Evolutionary conservation across 2,888 invertebrate genomes (phyloP).

Genomic region (Taenaris catops): DNA sequence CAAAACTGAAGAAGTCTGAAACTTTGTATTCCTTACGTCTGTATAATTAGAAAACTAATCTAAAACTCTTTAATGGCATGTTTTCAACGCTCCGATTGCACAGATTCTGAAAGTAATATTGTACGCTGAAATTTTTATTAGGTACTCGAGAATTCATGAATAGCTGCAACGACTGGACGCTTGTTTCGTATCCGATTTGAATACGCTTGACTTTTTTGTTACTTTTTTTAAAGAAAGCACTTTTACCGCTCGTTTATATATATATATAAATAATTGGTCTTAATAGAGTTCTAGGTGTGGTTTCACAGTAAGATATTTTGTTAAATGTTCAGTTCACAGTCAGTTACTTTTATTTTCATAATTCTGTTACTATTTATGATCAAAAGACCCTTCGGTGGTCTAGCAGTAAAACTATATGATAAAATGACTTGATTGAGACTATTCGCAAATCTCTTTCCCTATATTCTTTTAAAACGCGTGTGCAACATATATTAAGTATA

Average conservation of each 20-base stretch:
- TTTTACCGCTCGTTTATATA: conserved; percentile 1
- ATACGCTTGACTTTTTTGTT: conserved; percentile 8
- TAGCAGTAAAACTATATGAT: too few relatives aligned
- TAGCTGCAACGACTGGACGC: conserved; percentile 5
- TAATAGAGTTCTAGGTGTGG: conserved; percentile 1
- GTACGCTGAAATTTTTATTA: conserved; percentile 1
- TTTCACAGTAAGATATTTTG: conserved; percentile 6
- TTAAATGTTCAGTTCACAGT: too few relatives aligned
- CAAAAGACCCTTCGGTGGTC: too few relatives aligned
- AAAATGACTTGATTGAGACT: too few relatives aligned
- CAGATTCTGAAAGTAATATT: conserved; percentile 1
- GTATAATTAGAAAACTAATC: conserved; percentile 22
- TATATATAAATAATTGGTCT: conserved; percentile 7
- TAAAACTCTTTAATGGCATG: conserved; percentile 16
- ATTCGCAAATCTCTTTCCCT: too few relatives aligned
- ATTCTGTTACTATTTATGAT: too few relatives aligned
- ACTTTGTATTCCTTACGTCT: conserved; percentile 18
- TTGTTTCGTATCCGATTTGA: conserved; percentile 9
- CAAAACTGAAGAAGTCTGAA: conserved; percentile 15
- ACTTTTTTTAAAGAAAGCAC: conserved; percentile 2
- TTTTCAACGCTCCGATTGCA: conserved; percentile 17
- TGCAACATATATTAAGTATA: too few relatives aligned
- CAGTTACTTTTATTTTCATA: too few relatives aligned
- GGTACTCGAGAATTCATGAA: conserved; percentile 6
- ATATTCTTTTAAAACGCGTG: too few relatives aligned